Percentiles rank a stretch among this genome's conserved stretches.
These are phyloP conservation scores for Protaetia brevitarsis DNA, from an alignment of 1,140 invertebrate species.

Conservation along the genomic window DNA sequence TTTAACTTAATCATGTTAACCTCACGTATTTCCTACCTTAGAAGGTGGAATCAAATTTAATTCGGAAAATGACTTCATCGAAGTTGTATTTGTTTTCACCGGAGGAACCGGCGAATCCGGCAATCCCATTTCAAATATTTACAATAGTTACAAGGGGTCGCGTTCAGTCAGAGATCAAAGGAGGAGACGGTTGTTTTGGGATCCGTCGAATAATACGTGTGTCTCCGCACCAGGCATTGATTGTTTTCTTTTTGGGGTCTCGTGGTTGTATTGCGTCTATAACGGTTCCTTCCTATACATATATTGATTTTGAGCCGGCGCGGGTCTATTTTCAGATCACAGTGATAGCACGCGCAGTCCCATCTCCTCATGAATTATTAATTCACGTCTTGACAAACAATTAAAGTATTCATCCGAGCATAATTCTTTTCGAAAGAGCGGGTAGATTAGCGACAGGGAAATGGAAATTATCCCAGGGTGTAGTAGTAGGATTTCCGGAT, in stretches of 20 bases:
- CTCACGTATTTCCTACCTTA: background rate
- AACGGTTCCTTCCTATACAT: background rate
- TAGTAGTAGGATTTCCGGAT: background rate
- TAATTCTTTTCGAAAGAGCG: background rate
- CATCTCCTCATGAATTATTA: slow-evolving; percentile 12
- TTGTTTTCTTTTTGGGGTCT: slow-evolving; percentile 6
- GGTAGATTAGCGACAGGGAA: background rate
- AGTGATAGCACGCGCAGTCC: background rate
- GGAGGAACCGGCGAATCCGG: background rate
- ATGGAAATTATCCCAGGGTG: background rate
- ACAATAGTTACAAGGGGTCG: background rate
- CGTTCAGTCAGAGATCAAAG: slow-evolving; percentile 1
- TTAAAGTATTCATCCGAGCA: slow-evolving; percentile 3
- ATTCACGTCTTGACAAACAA: slow-evolving; percentile 1
- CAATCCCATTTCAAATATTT: slow-evolving; percentile 15
- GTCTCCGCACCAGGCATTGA: background rate
- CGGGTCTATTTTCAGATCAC: background rate
- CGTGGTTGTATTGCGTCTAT: background rate
- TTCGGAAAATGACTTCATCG: slow-evolving; percentile 2
- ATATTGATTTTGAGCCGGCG: background rate
- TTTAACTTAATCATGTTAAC: no score
- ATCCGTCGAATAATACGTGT: background rate
- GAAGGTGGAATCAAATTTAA: background rate
- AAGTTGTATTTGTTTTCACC: slow-evolving; percentile 1
- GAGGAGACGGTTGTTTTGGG: background rate